phyloP scores from a whole-genome alignment of 2,113 vertebrate species.

The Pachyramphus minor region DNA sequence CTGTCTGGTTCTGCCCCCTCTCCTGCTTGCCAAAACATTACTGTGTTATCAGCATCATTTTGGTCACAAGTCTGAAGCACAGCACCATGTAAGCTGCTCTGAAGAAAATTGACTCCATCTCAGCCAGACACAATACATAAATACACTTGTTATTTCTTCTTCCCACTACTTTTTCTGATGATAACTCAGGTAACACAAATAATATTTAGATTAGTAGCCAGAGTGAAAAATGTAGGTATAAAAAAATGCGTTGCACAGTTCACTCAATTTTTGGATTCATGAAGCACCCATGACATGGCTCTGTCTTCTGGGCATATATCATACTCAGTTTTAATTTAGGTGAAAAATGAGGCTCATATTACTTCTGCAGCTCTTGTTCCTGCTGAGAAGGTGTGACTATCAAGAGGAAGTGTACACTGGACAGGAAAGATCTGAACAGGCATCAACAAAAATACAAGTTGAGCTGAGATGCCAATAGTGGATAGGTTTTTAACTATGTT shows the following conservation, averaged over 20 bases:
- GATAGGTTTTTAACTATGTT: not conserved
- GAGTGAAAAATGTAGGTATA: not conserved
- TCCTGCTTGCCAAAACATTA: not conserved
- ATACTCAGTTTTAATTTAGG: not conserved
- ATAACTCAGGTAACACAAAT: not conserved
- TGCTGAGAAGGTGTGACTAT: not conserved
- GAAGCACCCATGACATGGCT: not conserved
- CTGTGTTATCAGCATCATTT: not conserved
- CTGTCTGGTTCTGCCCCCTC: not conserved
- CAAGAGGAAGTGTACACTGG: not conserved
- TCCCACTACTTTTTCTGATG: not conserved
- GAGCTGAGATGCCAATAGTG: not conserved
- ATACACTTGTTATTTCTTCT: not conserved
- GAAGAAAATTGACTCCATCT: not conserved
- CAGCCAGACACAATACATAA: not conserved
- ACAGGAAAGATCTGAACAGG: not conserved
- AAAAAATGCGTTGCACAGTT: not conserved
- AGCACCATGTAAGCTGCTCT: not conserved
- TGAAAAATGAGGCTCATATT: not conserved
- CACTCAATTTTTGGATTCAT: not conserved
- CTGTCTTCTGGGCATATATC: not conserved
- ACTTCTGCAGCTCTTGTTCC: not conserved
- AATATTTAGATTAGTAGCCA: not conserved
- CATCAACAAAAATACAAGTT: not conserved
- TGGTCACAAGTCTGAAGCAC: not conserved